A percentile compares a stretch with the other conserved stretches of the same genome.
phyloP scores from a whole-genome alignment of 2,113 vertebrate genomes.

The Monopterus albus region DNA sequence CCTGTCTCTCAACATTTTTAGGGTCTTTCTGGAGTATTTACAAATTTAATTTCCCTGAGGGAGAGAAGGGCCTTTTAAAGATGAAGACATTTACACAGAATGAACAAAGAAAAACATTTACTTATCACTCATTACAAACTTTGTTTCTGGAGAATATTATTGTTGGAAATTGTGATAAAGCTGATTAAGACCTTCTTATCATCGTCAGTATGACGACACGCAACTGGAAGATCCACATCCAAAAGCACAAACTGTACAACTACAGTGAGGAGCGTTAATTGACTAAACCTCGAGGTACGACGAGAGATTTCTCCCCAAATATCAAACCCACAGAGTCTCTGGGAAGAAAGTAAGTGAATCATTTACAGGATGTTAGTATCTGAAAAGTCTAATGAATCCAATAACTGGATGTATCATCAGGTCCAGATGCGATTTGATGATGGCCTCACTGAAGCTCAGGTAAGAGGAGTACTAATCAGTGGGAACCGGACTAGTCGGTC shows the following conservation, averaged over 20 bases:
- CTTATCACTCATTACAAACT: slow-evolving; percentile 13
- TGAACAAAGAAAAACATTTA: neutral
- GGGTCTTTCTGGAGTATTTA: neutral
- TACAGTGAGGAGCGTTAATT: neutral
- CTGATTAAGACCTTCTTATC: slow-evolving; percentile 8
- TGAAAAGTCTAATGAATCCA: slow-evolving; percentile 8
- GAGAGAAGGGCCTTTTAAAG: neutral
- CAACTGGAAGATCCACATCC: neutral
- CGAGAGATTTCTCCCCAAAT: neutral
- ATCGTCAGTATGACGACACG: slow-evolving; percentile 4
- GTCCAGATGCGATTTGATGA: slow-evolving; percentile 1
- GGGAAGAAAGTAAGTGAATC: slow-evolving; percentile 6
- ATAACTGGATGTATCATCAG: slow-evolving; percentile 4
- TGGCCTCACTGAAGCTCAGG: slow-evolving; percentile 16
- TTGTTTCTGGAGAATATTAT: slow-evolving; percentile 9
- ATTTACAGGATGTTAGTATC: neutral
- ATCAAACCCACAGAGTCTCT: neutral
- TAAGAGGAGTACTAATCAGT: too few relatives aligned
- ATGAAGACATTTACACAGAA: neutral
- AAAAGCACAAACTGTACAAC: neutral
- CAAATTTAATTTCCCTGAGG: neutral
- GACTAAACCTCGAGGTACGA: slow-evolving; percentile 3
- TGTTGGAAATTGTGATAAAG: slow-evolving; percentile 14
- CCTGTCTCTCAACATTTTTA: neutral
- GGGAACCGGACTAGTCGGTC: too few relatives aligned